A percentile compares a stretch with the other conserved stretches of the same genome.
Conservation (phyloP, 2,113 vertebrate species). For the Mormoops blainvillei region DNA sequence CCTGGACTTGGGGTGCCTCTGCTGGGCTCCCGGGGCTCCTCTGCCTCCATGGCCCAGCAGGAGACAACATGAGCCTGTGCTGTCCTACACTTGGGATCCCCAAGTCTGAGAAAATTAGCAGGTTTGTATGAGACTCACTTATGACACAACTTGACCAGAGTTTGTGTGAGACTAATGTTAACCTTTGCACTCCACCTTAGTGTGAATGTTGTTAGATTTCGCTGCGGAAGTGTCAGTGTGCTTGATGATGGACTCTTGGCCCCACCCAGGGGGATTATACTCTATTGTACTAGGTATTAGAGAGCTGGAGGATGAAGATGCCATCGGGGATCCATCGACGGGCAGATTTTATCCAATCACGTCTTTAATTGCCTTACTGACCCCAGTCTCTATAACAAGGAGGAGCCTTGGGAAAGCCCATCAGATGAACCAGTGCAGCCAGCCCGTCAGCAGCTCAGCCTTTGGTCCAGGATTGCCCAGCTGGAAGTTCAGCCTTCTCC, state of each 20-base stretch:
- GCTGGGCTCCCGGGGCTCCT: background rate
- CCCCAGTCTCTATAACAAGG: background rate
- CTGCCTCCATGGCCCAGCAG: background rate
- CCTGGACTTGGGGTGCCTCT: background rate
- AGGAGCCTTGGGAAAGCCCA: background rate
- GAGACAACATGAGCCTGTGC: too few species aligned
- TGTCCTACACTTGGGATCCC: too few species aligned
- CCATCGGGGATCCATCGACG: background rate
- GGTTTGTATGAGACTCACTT: background rate
- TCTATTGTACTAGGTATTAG: too few species aligned
- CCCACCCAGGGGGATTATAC: background rate
- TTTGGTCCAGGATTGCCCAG: background rate
- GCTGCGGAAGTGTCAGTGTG: background rate
- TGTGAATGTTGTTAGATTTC: background rate
- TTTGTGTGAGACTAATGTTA: background rate
- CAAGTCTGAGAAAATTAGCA: background rate
- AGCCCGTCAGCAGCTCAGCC: rapidly evolving
- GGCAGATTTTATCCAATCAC: background rate
- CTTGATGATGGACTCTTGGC: background rate
- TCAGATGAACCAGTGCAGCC: too few species aligned
- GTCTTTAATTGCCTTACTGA: background rate
- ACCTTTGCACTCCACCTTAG: background rate
- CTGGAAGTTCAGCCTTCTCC: background rate
- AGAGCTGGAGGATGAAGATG: background rate
- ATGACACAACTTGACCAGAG: background rate